phyloP scores from a whole-genome alignment of 2,888 invertebrate genomes.

The Adelphocoris suturalis region DNA sequence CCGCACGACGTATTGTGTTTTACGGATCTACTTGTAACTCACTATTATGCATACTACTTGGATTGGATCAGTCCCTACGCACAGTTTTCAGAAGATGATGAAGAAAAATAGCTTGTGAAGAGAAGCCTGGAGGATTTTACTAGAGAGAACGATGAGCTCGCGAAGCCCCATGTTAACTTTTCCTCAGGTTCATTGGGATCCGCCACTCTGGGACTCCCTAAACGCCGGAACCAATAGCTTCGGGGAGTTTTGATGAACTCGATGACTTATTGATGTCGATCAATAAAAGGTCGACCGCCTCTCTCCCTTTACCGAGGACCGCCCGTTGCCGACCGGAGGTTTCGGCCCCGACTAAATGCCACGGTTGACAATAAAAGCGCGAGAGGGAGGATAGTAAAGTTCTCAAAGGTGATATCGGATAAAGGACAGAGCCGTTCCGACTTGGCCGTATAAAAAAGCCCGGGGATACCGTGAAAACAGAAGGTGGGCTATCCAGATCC shows the following conservation, averaged over 20 bases:
- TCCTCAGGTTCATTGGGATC: neutral
- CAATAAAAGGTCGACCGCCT: constrained; percentile 25
- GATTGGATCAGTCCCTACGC: no score
- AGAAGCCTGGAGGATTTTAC: neutral
- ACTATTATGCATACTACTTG: no score
- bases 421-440: neutral
- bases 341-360: neutral
- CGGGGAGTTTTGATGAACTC: neutral
- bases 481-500: constrained; percentile 5
- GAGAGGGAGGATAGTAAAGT: neutral
- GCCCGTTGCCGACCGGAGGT: neutral
- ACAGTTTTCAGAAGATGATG: neutral
- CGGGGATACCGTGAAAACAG: constrained; percentile 29
- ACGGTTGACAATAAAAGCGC: neutral
- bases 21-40: no score
- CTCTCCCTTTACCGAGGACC: neutral
- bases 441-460: neutral
- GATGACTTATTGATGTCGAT: constrained; percentile 34
- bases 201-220: neutral
- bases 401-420: neutral
- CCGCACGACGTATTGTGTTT: no score
- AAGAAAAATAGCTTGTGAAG: neutral
- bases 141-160: neutral
- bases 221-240: neutral
- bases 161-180: neutral